Conservation (phyloP, 1,140 invertebrate genomes). For the Eriocheir sinensis region DNA sequence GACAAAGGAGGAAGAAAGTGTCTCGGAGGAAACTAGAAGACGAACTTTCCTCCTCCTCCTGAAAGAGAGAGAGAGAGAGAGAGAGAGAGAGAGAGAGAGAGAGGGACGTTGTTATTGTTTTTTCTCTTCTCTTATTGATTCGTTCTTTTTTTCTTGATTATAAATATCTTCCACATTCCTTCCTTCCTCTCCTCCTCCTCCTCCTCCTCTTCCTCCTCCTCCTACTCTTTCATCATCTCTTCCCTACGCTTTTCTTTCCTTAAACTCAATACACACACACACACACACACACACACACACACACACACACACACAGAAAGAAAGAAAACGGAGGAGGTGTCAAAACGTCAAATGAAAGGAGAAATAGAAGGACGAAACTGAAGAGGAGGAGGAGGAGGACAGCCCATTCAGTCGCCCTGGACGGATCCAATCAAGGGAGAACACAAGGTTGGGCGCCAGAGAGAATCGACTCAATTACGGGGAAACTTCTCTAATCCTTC, state of each 20-base stretch:
- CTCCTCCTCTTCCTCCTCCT: too few relatives aligned
- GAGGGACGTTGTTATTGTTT: neutral
- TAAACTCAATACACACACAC: too few relatives aligned
- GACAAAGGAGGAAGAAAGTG: neutral
- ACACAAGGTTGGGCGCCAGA: neutral
- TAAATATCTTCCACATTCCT: too few relatives aligned
- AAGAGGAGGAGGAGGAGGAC: conserved; percentile 21
- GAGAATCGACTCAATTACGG: conserved; percentile 57
- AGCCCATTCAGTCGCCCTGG: neutral
- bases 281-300: neutral
- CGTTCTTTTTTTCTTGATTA: too few relatives aligned
- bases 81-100: neutral
- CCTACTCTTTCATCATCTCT: too few relatives aligned
- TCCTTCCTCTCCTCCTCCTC: too few relatives aligned
- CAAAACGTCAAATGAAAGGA: neutral
- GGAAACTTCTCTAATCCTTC: conserved; percentile 58
- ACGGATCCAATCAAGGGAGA: conserved; percentile 60
- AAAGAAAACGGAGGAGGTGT: neutral
- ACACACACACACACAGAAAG: neutral
- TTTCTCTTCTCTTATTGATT: too few relatives aligned
- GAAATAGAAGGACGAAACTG: neutral
- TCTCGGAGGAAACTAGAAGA: conserved; percentile 23
- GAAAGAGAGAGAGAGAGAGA: neutral
- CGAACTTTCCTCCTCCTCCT: neutral
- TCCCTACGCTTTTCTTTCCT: too few relatives aligned